Conservation (phyloP, 2,797 vertebrate genomes). For the Parambassis ranga region DNA sequence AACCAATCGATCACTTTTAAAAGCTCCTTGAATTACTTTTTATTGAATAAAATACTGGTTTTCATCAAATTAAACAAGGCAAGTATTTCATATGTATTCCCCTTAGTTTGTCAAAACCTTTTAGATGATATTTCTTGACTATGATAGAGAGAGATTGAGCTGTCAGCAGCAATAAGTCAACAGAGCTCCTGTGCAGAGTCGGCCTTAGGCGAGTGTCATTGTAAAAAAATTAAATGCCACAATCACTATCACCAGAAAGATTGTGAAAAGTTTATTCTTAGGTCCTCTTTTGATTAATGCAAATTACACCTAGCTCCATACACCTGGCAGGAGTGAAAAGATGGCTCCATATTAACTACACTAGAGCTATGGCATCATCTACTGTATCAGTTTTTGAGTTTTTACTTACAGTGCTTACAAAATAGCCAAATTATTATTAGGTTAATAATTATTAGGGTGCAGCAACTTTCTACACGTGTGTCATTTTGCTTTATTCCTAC, state of each 20-base stretch:
- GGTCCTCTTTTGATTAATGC: constrained; percentile 67
- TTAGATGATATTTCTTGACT: constrained; percentile 39
- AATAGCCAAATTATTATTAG: background rate
- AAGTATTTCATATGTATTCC: background rate
- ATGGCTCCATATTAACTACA: no score
- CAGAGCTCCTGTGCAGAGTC: constrained; percentile 31
- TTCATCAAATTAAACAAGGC: background rate
- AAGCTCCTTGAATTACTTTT: background rate
- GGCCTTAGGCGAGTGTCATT: constrained; percentile 33
- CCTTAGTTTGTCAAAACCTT: constrained; percentile 15
- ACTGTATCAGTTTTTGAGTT: no score
- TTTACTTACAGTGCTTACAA: no score
- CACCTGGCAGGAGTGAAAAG: constrained; percentile 31
- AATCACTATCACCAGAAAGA: constrained; percentile 55
- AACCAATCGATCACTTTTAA: background rate
- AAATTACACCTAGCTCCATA: constrained; percentile 65
- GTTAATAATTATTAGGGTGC: no score
- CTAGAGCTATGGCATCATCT: no score
- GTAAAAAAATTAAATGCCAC: constrained; percentile 58
- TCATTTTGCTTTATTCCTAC: constrained; percentile 8
- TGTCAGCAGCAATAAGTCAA: constrained; percentile 64
- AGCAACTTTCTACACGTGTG: background rate
- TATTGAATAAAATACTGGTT: background rate
- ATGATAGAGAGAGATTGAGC: constrained; percentile 61
- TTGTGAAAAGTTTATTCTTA: constrained; percentile 70